phyloP scores from a whole-genome alignment of 2,113 vertebrate species.

The Tetraodon nigroviridis region DNA sequence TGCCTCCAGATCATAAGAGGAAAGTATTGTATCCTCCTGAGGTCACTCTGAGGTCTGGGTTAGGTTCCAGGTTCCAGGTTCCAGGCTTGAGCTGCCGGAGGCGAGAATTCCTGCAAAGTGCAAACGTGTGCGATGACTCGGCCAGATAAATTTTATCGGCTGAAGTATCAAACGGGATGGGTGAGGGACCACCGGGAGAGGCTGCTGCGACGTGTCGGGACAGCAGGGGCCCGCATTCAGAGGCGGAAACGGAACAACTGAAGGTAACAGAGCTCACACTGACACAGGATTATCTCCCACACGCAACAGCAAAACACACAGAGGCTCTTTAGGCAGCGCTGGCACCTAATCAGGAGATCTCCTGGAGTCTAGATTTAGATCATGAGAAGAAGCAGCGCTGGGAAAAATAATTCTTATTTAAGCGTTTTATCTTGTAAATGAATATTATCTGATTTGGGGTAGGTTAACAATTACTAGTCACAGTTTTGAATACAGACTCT shows the following conservation, averaged over 20 bases:
- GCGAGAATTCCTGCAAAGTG: conserved; percentile 37
- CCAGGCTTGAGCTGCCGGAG: conserved; percentile 1
- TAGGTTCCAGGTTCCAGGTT: neutral
- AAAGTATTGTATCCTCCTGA: no score
- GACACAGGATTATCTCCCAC: conserved; percentile 17
- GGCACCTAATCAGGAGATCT: no score
- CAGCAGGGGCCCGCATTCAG: conserved; percentile 50
- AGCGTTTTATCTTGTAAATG: no score
- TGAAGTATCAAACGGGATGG: conserved; percentile 47
- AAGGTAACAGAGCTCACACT: neutral
- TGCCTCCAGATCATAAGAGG: no score
- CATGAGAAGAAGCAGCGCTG: no score
- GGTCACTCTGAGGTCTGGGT: no score
- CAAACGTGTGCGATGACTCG: conserved; percentile 54
- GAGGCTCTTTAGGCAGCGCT: no score
- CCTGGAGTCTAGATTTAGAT: no score
- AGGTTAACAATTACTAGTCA: no score
- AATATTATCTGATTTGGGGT: no score
- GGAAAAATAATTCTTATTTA: no score
- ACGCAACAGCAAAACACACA: neutral
- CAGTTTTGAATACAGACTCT: no score
- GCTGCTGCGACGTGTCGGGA: conserved; percentile 52
- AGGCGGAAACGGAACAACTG: conserved; percentile 32
- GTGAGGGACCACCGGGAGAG: conserved; percentile 76
- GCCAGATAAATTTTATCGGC: conserved; percentile 73